phyloP scores from a whole-genome alignment of 2,113 vertebrate genomes.

The Clarias magur region DNA sequence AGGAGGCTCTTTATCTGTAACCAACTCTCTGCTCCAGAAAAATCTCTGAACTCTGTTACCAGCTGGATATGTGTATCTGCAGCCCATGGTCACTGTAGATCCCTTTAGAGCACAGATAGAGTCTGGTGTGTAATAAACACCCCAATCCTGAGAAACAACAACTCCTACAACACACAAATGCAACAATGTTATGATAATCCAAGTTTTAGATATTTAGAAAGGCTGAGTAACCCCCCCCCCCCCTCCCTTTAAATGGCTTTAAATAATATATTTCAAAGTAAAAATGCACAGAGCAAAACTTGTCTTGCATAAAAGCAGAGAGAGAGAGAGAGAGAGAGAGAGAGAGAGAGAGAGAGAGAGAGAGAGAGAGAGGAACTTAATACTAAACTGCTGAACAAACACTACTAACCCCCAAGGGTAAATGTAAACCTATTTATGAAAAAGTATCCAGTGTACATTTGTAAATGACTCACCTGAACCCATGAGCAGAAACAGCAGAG shows the following conservation, averaged over 20 bases:
- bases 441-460: not conserved
- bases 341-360: too few species aligned
- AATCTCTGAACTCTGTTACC: not conserved
- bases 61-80: not conserved
- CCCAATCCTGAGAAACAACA: not conserved
- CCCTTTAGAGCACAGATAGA: slow-evolving; percentile 30
- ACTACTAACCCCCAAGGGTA: not conserved
- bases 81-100: slow-evolving; percentile 29
- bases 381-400: not conserved
- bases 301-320: too few species aligned
- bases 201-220: not conserved
- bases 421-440: too few species aligned
- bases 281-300: too few species aligned
- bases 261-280: too few species aligned
- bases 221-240: not conserved
- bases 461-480: slow-evolving; percentile 14
- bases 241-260: too few species aligned
- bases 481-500: slow-evolving; percentile 23
- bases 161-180: slow-evolving; percentile 3
- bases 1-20: not conserved
- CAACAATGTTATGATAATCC: not conserved
- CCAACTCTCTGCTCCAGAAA: slow-evolving; percentile 30
- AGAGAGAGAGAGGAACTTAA: not conserved
- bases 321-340: not conserved
- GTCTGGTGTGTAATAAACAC: not conserved